These are phyloP conservation scores for Tauraco erythrolophus DNA, from an alignment of 2,113 vertebrate genomes.

Conservation along the genomic window DNA sequence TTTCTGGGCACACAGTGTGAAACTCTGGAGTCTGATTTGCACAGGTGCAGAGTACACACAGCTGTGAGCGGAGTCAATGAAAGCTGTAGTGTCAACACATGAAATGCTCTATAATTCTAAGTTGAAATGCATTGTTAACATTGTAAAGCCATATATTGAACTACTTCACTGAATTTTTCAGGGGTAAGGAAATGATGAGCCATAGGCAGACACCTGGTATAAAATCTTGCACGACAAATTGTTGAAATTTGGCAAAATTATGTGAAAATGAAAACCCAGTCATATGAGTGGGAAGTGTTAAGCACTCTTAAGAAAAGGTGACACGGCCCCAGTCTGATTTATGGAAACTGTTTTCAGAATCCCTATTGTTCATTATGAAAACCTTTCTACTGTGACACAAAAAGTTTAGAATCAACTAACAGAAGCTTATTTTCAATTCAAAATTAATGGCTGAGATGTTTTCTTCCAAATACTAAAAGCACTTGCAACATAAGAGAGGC, in stretches of 20 bases:
- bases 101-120: constrained; percentile 2
- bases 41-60: constrained; percentile 57
- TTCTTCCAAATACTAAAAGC: constrained; percentile 22
- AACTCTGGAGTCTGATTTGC: constrained; percentile 32
- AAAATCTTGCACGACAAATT: background rate
- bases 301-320: background rate
- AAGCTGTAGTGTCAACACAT: background rate
- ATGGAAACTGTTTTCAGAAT: background rate
- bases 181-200: background rate
- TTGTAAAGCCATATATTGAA: background rate
- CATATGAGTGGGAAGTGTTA: background rate
- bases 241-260: background rate
- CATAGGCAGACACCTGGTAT: background rate
- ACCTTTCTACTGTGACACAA: background rate
- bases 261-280: background rate
- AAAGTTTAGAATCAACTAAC: background rate
- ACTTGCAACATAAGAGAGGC: background rate
- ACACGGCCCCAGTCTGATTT: background rate
- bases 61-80: constrained; percentile 42
- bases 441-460: background rate
- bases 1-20: background rate
- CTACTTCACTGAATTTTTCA: background rate
- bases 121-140: background rate
- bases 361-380: background rate
- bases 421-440: constrained; percentile 16